Percentiles rank a stretch among this genome's conserved stretches.
Conservation (phyloP, 2,797 vertebrate species). For the Lacerta agilis region DNA sequence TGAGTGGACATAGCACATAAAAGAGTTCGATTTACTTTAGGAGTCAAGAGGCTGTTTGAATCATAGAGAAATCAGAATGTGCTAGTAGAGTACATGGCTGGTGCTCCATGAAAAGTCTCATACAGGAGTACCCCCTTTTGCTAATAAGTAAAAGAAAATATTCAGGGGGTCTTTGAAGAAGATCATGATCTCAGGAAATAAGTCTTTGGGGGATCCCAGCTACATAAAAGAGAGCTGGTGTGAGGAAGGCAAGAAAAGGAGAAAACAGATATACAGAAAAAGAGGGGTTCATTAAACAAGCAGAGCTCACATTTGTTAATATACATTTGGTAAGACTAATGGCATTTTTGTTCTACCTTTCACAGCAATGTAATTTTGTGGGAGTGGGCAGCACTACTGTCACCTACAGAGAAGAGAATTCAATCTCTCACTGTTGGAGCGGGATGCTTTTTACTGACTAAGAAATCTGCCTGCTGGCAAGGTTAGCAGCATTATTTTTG, state of each 20-base stretch:
- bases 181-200: background rate
- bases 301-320: constrained; percentile 11
- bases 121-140: background rate
- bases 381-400: constrained; percentile 47
- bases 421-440: constrained; percentile 46
- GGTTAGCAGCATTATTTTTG: constrained; percentile 60
- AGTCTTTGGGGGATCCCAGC: background rate
- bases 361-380: constrained; percentile 27
- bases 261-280: constrained; percentile 6
- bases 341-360: constrained; percentile 30
- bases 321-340: background rate
- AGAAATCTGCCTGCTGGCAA: constrained; percentile 48
- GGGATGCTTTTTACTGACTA: constrained; percentile 32
- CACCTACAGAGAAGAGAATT: constrained; percentile 46
- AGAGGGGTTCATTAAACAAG: background rate
- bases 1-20: background rate
- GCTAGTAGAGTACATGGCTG: background rate
- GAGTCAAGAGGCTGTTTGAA: background rate
- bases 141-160: background rate
- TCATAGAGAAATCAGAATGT: background rate
- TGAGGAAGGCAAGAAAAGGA: constrained; percentile 18
- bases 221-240: background rate
- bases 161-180: background rate
- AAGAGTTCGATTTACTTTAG: constrained; percentile 27
- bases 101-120: background rate